Evolutionary conservation across 2,113 vertebrate genomes (phyloP).

Genomic region (Callipepla californica): DNA sequence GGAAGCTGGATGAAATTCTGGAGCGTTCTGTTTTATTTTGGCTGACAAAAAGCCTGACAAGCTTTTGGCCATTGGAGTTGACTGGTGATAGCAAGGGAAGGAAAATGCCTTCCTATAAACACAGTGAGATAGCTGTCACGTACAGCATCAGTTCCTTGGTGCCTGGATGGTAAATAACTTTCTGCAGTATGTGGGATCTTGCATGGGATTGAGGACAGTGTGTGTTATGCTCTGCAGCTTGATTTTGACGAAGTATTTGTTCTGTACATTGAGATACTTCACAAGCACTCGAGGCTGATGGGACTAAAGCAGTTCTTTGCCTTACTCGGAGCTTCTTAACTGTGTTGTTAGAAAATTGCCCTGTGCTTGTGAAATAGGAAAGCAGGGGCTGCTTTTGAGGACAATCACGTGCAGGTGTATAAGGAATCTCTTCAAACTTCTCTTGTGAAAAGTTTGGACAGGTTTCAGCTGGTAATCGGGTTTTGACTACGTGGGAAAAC

Average conservation of each 20-base stretch:
- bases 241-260: background rate
- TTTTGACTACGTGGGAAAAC: background rate
- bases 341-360: background rate
- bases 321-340: background rate
- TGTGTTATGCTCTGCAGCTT: background rate
- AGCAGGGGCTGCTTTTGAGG: background rate
- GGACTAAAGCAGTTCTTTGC: background rate
- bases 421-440: background rate
- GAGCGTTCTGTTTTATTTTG: background rate
- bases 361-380: background rate
- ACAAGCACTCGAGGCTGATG: too few species aligned
- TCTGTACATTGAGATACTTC: background rate
- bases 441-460: background rate
- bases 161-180: background rate
- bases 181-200: background rate
- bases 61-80: constrained; percentile 11
- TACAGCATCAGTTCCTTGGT: background rate
- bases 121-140: background rate
- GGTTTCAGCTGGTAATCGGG: background rate
- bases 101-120: constrained; percentile 25
- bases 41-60: background rate
- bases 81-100: background rate
- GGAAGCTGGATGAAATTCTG: background rate
- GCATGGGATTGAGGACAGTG: background rate
- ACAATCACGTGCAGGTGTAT: background rate